phyloP scores from a whole-genome alignment of 1,140 invertebrate genomes.

The Ips nitidus region DNA sequence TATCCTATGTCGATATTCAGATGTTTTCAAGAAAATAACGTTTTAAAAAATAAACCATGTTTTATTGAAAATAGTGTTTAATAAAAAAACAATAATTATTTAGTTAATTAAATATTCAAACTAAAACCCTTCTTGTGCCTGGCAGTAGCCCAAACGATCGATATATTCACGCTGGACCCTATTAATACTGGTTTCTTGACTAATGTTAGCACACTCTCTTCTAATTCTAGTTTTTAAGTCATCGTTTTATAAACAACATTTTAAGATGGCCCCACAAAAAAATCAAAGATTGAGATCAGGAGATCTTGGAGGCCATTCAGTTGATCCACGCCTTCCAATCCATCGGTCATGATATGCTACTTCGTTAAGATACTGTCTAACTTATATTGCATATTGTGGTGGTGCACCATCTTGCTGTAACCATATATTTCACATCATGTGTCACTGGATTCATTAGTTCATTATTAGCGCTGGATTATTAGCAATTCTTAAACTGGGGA shows the following conservation, averaged over 20 bases:
- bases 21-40: neutral
- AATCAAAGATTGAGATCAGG: constrained; percentile 46
- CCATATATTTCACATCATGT: neutral
- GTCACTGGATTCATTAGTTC: neutral
- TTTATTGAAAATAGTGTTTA: neutral
- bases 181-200: constrained; percentile 17
- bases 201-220: neutral
- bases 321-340: constrained; percentile 45
- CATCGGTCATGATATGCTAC: constrained; percentile 38
- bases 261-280: constrained; percentile 45
- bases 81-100: constrained; percentile 2
- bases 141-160: constrained; percentile 25
- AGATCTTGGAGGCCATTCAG: constrained; percentile 46
- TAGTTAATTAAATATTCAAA: constrained; percentile 23
- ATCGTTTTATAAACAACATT: constrained; percentile 32
- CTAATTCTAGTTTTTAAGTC: neutral
- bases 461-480: constrained; percentile 5
- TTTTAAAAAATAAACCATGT: neutral
- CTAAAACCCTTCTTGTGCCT: constrained; percentile 24
- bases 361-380: constrained; percentile 34
- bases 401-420: no score
- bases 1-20: neutral
- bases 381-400: no score
- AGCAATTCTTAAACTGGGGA: no score
- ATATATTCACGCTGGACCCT: constrained; percentile 24